Conservation (phyloP, 2,797 vertebrate genomes). For the Sebastes vulpes region DNA sequence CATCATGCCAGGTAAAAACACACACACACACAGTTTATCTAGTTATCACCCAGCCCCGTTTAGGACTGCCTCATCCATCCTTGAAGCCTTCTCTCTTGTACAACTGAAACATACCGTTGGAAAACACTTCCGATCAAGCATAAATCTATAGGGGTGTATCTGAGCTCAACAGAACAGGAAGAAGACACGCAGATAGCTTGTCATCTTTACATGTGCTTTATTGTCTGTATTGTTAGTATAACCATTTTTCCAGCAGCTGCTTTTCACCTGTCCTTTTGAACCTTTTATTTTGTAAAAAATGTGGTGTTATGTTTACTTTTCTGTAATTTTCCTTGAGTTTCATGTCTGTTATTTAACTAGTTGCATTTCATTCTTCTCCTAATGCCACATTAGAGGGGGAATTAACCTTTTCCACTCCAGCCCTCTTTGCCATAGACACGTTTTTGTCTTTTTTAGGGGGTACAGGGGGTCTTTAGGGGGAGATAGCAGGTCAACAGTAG, state of each 20-base stretch:
- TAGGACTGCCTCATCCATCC: neutral
- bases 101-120: neutral
- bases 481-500: neutral
- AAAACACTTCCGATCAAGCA: neutral
- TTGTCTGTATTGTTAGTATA: neutral
- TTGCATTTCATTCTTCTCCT: neutral
- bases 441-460: too few species aligned
- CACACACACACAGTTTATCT: neutral
- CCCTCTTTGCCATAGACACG: too few species aligned
- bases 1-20: conserved; percentile 93
- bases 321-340: neutral
- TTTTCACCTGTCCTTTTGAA: neutral
- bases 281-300: neutral
- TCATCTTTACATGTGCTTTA: neutral
- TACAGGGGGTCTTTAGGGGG: too few species aligned
- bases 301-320: neutral
- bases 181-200: neutral
- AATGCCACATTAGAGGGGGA: neutral
- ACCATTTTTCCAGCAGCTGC: neutral
- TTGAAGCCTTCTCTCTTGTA: neutral
- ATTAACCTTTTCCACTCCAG: too few species aligned
- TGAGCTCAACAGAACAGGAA: neutral
- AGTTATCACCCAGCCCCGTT: neutral
- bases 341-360: neutral
- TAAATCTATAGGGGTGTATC: neutral